Percentiles rank a stretch among this genome's conserved stretches.
Conservation (phyloP, 1,140 invertebrate genomes). For the Drusus annulatus region DNA sequence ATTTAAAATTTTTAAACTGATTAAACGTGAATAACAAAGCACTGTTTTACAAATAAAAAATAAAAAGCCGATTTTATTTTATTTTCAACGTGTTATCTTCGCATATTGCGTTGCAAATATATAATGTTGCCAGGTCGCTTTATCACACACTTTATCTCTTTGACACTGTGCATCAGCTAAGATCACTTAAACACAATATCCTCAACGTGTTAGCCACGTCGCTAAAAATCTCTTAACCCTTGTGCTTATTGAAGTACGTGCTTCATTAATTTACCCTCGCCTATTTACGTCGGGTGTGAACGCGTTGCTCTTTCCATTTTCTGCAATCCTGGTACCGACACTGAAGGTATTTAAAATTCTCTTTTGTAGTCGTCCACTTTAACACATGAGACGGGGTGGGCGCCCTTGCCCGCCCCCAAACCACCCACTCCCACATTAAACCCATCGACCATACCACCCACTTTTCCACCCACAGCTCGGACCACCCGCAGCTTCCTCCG, state of each 20-base stretch:
- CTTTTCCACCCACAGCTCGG: not conserved
- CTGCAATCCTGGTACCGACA: constrained; percentile 9
- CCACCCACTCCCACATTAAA: not conserved
- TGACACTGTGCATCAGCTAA: not conserved
- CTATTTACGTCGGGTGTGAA: constrained; percentile 17
- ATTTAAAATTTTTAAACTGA: too few species aligned
- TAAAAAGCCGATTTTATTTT: too few species aligned
- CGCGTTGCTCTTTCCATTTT: constrained; percentile 31
- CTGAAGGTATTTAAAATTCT: constrained; percentile 51
- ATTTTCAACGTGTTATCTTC: too few species aligned
- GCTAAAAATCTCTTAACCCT: not conserved
- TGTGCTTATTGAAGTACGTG: not conserved
- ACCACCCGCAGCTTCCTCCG: not conserved
- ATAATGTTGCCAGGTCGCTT: too few species aligned
- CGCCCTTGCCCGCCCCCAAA: not conserved
- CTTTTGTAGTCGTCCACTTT: constrained; percentile 49
- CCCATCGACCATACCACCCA: constrained; percentile 12
- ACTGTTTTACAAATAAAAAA: too few species aligned
- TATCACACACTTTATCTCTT: too few species aligned
- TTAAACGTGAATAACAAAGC: too few species aligned
- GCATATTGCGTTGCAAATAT: too few species aligned
- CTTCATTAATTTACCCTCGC: constrained; percentile 12
- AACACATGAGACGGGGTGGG: constrained; percentile 39
- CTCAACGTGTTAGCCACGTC: constrained; percentile 8
- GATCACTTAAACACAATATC: not conserved